Evolutionary conservation across 2,888 invertebrate species (phyloP).

Genomic region (Quadriops clusia): DNA sequence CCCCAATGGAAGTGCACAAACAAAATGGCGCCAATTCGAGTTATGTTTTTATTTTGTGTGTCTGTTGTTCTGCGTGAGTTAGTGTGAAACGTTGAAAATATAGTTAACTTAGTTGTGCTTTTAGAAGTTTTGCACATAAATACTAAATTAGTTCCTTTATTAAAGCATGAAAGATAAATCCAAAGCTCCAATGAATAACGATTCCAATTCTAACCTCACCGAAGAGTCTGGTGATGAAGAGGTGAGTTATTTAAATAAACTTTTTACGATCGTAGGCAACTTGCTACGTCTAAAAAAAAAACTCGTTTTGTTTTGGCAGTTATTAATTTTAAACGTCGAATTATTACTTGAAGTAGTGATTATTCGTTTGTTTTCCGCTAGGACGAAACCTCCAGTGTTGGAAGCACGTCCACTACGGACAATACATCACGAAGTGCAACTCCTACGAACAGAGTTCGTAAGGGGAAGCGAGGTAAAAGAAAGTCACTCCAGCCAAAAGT

Average conservation of each 20-base stretch:
- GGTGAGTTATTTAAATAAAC: conserved; percentile 26
- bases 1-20: too few species aligned
- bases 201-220: conserved; percentile 32
- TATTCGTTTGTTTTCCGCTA: too few species aligned
- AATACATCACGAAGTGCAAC: conserved; percentile 73
- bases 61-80: too few species aligned
- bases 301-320: conserved; percentile 9
- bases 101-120: too few species aligned
- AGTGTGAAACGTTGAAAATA: too few species aligned
- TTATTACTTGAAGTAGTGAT: too few species aligned
- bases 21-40: too few species aligned
- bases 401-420: conserved; percentile 69
- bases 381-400: conserved; percentile 72
- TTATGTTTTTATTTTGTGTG: too few species aligned
- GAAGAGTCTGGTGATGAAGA: conserved; percentile 47
- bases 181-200: conserved; percentile 14
- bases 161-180: conserved; percentile 13
- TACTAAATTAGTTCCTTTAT: too few species aligned
- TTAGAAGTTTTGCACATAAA: too few species aligned
- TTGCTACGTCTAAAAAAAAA: conserved; percentile 1
- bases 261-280: too few species aligned
- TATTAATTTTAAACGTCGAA: conserved; percentile 4
- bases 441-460: conserved; percentile 52
- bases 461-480: conserved; percentile 46
- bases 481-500: conserved; percentile 42